Base-by-base conservation (phyloP, 2,888 invertebrate species). In the Acronicta leporina region DNA sequence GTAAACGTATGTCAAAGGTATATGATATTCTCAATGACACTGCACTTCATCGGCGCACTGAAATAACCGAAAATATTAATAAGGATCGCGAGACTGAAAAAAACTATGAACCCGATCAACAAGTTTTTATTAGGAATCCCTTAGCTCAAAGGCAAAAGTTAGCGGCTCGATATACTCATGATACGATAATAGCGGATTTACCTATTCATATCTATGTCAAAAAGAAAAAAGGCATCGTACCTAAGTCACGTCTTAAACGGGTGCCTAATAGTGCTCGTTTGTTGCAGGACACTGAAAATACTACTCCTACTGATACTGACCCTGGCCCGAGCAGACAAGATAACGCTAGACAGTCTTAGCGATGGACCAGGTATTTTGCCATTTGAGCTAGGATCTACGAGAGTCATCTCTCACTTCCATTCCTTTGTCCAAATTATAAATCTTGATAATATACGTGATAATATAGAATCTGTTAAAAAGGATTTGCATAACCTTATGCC, bases 321-420 rank as follows among this genome's bases (percentile, higher is more conserved):
- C 13, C 14, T 41, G 41, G 35, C 47, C 9, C 38, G 0, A 4
- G 7, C 15, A 13, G 41, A 46, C n/a, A 45, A 61, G 11, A 45
- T 61, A 61, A 42, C 2, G 30, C 41, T 56, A 44, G 56, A 62
- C 5, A 20, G 45, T 3, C 42, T 63, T 2, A 41, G 35, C 5
- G 25, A 64, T n/a, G 71, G 70, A 58, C 67, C 64, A 5, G 67
- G 66, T 38, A 20, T 56, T 11, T 52, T 75, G 14, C 75, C 71
- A 0, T 75, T 62, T 25, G 67, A 70, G 61, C 45, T 77, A 3
- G 75, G 47, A 15, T 11, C 35, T 15, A 47, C 35, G 5, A 47
- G 11, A 35, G 15, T 47, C 10, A 47, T 38, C 1, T 38, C 47
- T 10, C 47, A 47, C 2, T 38, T 13, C 35, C 47, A 47, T 14